phyloP scores from a whole-genome alignment of 2,888 invertebrate species.

The Drosophila emarginata region DNA sequence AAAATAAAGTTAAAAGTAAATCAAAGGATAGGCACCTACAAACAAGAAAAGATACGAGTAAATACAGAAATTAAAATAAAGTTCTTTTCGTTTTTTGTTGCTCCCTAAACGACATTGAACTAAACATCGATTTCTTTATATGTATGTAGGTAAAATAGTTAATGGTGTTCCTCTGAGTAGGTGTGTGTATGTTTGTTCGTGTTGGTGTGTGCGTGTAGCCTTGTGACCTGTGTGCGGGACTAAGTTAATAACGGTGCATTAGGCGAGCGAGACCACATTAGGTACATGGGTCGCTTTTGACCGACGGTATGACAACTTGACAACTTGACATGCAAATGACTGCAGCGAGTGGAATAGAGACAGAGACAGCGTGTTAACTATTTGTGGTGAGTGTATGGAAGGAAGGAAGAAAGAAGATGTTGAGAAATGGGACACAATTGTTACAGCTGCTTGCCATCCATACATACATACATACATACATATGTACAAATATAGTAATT shows the following conservation, averaged over 20 bases:
- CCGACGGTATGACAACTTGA: slow-evolving; percentile 46
- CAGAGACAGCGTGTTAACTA: slow-evolving; percentile 23
- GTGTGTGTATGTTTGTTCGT: slow-evolving; percentile 24
- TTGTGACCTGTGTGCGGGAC: slow-evolving; percentile 42
- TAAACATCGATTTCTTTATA: slow-evolving; percentile 68
- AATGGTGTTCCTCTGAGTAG: slow-evolving; percentile 9
- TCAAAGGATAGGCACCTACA: slow-evolving; percentile 36
- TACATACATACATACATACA: not conserved
- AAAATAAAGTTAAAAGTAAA: slow-evolving; percentile 16
- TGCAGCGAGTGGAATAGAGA: slow-evolving; percentile 47
- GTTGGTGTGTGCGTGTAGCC: slow-evolving; percentile 18
- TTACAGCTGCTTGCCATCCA: slow-evolving; percentile 39
- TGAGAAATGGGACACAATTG: slow-evolving; percentile 54
- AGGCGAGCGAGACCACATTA: slow-evolving; percentile 45
- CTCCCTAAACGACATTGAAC: slow-evolving; percentile 68
- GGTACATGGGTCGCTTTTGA: slow-evolving; percentile 54
- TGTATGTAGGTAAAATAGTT: slow-evolving; percentile 6
- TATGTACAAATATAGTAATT: slow-evolving; percentile 29
- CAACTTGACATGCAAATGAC: slow-evolving; percentile 64
- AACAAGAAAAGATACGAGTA: slow-evolving; percentile 36
- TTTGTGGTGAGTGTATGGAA: slow-evolving; percentile 17
- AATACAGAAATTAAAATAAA: slow-evolving; percentile 7
- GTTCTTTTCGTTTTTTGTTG: slow-evolving; percentile 29
- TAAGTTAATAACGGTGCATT: slow-evolving; percentile 69
- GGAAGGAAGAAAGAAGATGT: slow-evolving; percentile 17